Evolutionary conservation across 2,888 invertebrate species (phyloP).

Genomic region (Julus scanicus): DNA sequence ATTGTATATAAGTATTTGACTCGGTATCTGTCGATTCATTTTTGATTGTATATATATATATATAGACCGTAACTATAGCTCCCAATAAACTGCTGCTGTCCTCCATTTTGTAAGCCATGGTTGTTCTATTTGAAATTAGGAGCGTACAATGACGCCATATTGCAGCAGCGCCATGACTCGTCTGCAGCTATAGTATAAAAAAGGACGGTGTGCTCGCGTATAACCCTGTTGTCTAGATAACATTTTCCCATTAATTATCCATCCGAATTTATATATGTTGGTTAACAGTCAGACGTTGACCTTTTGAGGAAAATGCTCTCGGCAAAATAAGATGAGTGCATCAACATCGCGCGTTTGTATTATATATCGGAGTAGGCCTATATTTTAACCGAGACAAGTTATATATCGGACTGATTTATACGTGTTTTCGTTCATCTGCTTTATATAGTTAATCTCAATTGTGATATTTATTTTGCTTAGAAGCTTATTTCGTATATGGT

Average conservation of each 20-base stretch:
- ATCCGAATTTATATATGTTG: neutral
- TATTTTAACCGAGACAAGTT: neutral
- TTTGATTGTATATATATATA: too few species aligned
- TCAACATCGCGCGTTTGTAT: neutral
- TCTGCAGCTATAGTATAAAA: neutral
- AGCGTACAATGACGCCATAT: neutral
- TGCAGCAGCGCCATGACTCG: neutral
- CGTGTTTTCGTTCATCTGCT: neutral
- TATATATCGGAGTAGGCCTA: neutral
- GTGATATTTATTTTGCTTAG: slow-evolving; percentile 41
- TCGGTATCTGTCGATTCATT: too few species aligned
- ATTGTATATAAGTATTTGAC: too few species aligned
- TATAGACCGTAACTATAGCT: too few species aligned
- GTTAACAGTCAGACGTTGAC: slow-evolving; percentile 17
- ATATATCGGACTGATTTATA: neutral
- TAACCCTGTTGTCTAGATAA: slow-evolving; percentile 1
- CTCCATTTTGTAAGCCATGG: too few species aligned
- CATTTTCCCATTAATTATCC: slow-evolving; percentile 28
- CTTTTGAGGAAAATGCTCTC: slow-evolving; percentile 24
- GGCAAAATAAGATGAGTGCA: neutral
- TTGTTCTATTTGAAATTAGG: neutral
- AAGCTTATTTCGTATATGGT: neutral
- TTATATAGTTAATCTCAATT: slow-evolving; percentile 19
- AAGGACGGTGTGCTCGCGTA: neutral
- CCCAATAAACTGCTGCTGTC: too few species aligned